Base-by-base conservation (phyloP, 2,113 vertebrate species). In the Gracilinanus agilis region DNA sequence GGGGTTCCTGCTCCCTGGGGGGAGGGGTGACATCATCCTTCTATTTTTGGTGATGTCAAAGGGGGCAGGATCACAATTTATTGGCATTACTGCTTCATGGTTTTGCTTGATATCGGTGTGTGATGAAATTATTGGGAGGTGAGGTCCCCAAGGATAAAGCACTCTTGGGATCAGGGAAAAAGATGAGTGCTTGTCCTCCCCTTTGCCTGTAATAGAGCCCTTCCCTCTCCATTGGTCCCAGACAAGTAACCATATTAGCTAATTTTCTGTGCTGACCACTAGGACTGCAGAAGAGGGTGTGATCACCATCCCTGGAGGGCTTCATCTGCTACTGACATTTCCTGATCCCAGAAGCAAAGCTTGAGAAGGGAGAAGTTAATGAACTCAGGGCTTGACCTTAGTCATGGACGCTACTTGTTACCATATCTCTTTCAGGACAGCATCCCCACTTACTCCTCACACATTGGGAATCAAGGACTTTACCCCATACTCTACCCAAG, bases 361-460 rank as follows among this genome's bases (percentile, higher is more conserved):
- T 91, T 53, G 40, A 93, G 61, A 75, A 75, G 54, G 40, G n/a
- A 96, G 90, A 95, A 91, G 24, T 83, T 94, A 90, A 25, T 61
- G 55, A 92, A 11, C 55, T 96, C 10, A 27, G 90, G 67, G 54
- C 75, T 53, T 91, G 44, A 75, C 61, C 34, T 75, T n/a, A 16
- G 53, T 29, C 19, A 27, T 44, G 9, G 44, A 25, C 16, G 67
- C 53, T 19, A 58, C 49, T 88, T 94, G 58, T 93, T 49, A 90
- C 91, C n/a, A 67, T 53, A 54, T 92, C 90, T 54, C 91, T 90
- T 75, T 95, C 25, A 61, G 55, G 55, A 83, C 16, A 40, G n/a
- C 67, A 83, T 83, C n/a, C n/a, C n/a, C 19, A 83, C n/a, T 83
- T 83, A 83, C 67, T 40, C n/a, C n/a, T 83, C 67, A 83, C n/a